Evolutionary conservation across 2,113 vertebrate species (phyloP).

Genomic region (Pachyramphus minor): DNA sequence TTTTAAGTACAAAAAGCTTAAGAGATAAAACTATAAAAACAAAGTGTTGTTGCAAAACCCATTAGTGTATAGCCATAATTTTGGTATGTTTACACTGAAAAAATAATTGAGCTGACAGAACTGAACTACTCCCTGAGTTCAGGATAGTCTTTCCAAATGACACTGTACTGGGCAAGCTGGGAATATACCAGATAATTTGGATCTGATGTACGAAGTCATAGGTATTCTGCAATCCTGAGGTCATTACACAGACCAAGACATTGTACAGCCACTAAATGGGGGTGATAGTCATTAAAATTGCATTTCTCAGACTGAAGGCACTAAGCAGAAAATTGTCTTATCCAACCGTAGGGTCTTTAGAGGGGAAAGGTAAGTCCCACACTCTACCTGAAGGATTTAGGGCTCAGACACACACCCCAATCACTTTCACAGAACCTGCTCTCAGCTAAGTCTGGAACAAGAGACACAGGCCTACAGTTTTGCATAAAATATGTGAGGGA

Average conservation of each 20-base stretch:
- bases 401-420: neutral
- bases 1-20: neutral
- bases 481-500: neutral
- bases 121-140: neutral
- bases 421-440: neutral
- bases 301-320: neutral
- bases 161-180: neutral
- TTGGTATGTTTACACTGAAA: neutral
- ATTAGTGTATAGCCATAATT: neutral
- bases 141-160: neutral
- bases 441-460: neutral
- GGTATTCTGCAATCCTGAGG: neutral
- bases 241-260: neutral
- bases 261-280: neutral
- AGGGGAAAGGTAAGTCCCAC: neutral
- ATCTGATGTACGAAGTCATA: neutral
- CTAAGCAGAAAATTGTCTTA: neutral
- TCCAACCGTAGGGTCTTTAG: neutral
- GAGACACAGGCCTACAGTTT: neutral
- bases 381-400: neutral
- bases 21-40: neutral
- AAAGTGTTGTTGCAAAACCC: neutral
- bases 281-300: neutral
- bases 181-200: neutral
- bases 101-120: neutral